A percentile compares a stretch with the other conserved stretches of the same genome.
These are phyloP conservation scores for Caradrina clavipalpis DNA, from an alignment of 2,888 invertebrate species.

Conservation along the genomic window DNA sequence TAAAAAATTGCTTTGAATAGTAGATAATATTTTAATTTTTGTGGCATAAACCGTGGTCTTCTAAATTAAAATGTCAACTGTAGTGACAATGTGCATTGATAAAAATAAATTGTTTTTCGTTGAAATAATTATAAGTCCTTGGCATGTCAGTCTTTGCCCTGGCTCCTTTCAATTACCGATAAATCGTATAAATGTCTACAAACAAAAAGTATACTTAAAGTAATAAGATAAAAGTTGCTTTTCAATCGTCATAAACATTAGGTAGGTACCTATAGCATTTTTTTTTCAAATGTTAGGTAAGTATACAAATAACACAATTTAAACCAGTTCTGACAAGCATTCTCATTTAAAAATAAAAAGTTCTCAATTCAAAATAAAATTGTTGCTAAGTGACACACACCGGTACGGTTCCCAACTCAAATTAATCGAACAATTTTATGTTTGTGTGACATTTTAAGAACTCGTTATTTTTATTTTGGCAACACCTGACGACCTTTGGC, in stretches of 20 bases:
- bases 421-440: constrained; percentile 48
- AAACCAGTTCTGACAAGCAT: neutral
- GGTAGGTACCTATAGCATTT: no score
- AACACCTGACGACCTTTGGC: constrained; percentile 82
- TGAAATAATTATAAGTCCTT: neutral
- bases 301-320: no score
- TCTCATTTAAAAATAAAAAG: constrained; percentile 24
- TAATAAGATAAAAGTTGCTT: no score
- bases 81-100: neutral
- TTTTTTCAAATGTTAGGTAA: no score
- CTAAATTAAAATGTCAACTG: neutral
- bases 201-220: no score
- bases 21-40: neutral
- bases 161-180: neutral
- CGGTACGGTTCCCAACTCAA: constrained; percentile 42
- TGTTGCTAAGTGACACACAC: constrained; percentile 73
- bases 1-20: constrained; percentile 6
- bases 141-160: neutral
- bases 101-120: neutral
- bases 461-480: constrained; percentile 80
- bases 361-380: constrained; percentile 28
- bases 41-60: neutral
- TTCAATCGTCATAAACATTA: no score
- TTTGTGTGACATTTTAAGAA: constrained; percentile 84
- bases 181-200: no score